A percentile compares a stretch with the other conserved stretches of the same genome.
phyloP scores from a whole-genome alignment of 2,113 vertebrate species.

The Oryzias curvinotus region DNA sequence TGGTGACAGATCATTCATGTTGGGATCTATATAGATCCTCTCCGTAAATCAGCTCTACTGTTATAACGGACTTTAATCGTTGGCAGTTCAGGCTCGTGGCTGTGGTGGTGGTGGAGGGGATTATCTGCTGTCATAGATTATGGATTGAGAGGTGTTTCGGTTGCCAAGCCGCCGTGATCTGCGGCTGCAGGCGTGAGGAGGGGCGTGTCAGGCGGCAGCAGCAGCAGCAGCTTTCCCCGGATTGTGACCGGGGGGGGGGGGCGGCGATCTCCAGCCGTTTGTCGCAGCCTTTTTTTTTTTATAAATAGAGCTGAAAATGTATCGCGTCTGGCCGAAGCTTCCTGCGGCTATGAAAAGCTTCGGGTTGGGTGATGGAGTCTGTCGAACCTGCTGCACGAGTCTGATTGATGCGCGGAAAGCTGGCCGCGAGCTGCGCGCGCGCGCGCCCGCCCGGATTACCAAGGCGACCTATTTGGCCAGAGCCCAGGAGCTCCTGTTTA shows the following conservation, averaged over 20 bases:
- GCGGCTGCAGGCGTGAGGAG: constrained; percentile 40
- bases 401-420: constrained; percentile 16
- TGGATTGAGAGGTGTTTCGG: constrained; percentile 2
- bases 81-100: no score
- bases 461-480: constrained; percentile 7
- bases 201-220: constrained; percentile 60
- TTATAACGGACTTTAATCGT: no score
- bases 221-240: constrained; percentile 19
- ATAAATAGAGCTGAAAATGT: constrained; percentile 55
- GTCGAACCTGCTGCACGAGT: constrained; percentile 23
- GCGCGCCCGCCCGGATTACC: constrained; percentile 13
- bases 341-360: constrained; percentile 42
- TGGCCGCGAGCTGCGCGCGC: not conserved
- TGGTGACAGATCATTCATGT: no score
- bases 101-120: no score
- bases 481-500: no score
- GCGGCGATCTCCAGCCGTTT: constrained; percentile 16
- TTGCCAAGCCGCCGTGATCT: constrained; percentile 12
- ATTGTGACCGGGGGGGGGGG: not conserved
- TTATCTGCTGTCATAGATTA: constrained; percentile 20
- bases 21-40: no score
- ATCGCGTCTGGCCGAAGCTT: constrained; percentile 49
- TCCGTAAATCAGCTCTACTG: no score
- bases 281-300: constrained; percentile 35
- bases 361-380: constrained; percentile 32